These are phyloP conservation scores for Ptilonorhynchus violaceus DNA, from an alignment of 2,113 vertebrate genomes.

Conservation along the genomic window DNA sequence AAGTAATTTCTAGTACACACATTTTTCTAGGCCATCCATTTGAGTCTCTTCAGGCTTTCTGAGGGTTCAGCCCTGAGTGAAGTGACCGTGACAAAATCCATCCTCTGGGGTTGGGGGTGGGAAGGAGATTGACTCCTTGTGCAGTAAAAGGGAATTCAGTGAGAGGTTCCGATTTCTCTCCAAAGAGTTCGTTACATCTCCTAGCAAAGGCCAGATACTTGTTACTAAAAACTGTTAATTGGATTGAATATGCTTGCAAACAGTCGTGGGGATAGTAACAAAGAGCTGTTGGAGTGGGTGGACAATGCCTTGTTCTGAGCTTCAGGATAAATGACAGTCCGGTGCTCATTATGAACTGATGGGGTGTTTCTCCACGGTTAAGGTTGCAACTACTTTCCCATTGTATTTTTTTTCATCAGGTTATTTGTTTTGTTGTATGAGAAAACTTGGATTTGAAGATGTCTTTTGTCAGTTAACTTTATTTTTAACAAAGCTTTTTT, in stretches of 20 bases:
- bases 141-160: background rate
- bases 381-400: background rate
- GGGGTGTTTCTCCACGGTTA: background rate
- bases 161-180: background rate
- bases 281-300: background rate
- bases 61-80: background rate
- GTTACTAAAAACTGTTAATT: constrained; percentile 42
- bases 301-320: constrained; percentile 21
- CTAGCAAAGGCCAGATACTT: constrained; percentile 19
- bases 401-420: constrained; percentile 22
- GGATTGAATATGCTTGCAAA: constrained; percentile 34
- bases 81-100: background rate
- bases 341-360: constrained; percentile 6
- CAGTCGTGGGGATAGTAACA: background rate
- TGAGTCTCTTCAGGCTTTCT: background rate
- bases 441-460: background rate
- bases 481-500: constrained; percentile 42
- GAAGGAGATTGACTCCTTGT: background rate
- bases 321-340: background rate
- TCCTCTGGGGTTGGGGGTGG: background rate
- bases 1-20: background rate
- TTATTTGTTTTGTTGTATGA: constrained; percentile 39
- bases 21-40: background rate
- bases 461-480: constrained; percentile 38
- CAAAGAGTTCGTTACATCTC: background rate